phyloP scores from a whole-genome alignment of 2,888 invertebrate genomes.

The Luperina testacea region DNA sequence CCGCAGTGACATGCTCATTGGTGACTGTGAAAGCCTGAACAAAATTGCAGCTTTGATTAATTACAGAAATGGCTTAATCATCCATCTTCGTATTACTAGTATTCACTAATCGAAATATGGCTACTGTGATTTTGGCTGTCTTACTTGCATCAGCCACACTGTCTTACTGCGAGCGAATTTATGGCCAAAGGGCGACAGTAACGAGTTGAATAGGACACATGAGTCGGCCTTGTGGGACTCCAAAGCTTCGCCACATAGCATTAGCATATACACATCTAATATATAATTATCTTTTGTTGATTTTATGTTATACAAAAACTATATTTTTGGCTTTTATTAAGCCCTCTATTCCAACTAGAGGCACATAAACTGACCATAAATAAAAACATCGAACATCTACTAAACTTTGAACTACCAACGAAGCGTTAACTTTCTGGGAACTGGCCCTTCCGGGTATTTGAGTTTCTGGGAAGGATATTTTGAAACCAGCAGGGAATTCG shows the following conservation, averaged over 20 bases:
- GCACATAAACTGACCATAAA: conserved; percentile 8
- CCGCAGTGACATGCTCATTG: background rate
- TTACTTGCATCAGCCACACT: background rate
- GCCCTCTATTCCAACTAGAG: background rate
- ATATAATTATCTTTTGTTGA: background rate
- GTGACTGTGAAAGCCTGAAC: background rate
- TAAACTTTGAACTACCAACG: conserved; percentile 2
- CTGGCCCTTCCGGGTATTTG: conserved; percentile 2
- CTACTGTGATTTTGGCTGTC: background rate
- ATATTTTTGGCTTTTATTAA: background rate
- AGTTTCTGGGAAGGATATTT: background rate
- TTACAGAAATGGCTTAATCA: background rate
- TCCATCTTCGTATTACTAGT: background rate
- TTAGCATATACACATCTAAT: background rate
- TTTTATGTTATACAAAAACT: conserved; percentile 1
- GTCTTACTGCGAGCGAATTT: background rate
- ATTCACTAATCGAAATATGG: background rate
- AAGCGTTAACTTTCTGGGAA: conserved; percentile 17
- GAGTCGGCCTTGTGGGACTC: conserved; percentile 9
- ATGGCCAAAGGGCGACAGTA: background rate
- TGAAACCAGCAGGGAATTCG: background rate
- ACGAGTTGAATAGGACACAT: conserved; percentile 2
- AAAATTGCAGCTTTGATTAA: background rate
- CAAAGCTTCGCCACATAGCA: background rate
- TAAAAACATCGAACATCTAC: background rate